Evolutionary conservation across 2,797 vertebrate genomes (phyloP).

Genomic region (Mycteria americana): DNA sequence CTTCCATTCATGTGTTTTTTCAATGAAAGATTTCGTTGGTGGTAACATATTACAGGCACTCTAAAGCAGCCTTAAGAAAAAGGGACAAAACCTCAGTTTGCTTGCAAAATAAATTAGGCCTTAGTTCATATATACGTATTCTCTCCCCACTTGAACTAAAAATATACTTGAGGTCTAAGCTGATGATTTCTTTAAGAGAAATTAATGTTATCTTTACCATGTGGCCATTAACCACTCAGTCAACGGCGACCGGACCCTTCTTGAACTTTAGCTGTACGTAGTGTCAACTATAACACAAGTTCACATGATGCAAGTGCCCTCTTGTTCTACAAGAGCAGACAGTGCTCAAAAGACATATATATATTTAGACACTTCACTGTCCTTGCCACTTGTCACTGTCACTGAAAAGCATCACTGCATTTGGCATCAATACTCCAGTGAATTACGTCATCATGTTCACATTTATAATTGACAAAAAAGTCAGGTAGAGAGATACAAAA

Average conservation of each 20-base stretch:
- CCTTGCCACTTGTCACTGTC: not conserved
- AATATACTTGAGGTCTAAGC: not conserved
- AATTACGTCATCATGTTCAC: not conserved
- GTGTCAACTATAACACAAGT: not conserved
- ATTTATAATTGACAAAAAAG: not conserved
- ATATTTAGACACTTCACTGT: not conserved
- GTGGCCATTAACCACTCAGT: not conserved
- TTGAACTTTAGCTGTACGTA: not conserved
- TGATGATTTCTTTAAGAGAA: not conserved
- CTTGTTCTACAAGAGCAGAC: not conserved
- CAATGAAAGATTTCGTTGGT: not conserved
- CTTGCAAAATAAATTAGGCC: not conserved
- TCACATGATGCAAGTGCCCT: conserved; percentile 1
- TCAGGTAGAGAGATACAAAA: not conserved
- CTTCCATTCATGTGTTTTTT: not conserved
- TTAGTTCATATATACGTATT: not conserved
- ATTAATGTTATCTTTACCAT: not conserved
- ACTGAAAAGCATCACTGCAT: not conserved
- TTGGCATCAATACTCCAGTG: not conserved
- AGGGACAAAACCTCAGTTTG: not conserved
- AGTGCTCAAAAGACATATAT: not conserved
- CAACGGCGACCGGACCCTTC: not conserved
- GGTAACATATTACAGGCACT: not conserved
- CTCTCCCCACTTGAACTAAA: not conserved
- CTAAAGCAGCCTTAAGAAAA: not conserved